These are phyloP conservation scores for Ochotona curzoniae DNA, from an alignment of 2,113 vertebrate species.

Conservation along the genomic window DNA sequence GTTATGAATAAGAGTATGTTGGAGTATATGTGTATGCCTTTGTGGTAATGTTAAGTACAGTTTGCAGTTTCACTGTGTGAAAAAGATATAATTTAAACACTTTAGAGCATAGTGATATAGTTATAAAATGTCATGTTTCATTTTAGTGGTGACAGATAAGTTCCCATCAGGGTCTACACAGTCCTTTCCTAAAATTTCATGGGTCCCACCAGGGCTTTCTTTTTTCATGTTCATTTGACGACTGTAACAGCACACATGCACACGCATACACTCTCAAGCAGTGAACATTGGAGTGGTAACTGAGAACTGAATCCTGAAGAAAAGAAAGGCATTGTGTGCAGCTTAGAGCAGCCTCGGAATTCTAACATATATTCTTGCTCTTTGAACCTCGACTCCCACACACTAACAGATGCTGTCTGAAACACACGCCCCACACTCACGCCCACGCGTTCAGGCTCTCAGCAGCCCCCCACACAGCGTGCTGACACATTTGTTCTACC, in stretches of 20 bases:
- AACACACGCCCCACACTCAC: not conserved
- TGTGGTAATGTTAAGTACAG: not conserved
- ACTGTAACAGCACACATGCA: not conserved
- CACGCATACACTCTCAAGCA: not conserved
- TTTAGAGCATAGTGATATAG: not conserved
- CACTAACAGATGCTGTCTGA: constrained; percentile 59
- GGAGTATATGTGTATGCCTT: too few relatives aligned
- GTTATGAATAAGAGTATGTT: not conserved
- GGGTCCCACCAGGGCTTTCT: not conserved
- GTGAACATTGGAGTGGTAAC: constrained; percentile 45
- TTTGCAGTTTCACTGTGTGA: constrained; percentile 7
- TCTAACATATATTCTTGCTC: constrained; percentile 16
- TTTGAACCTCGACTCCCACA: constrained; percentile 74
- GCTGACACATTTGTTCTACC: constrained; percentile 76
- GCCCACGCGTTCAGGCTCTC: constrained; percentile 7
- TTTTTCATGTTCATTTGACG: constrained; percentile 37
- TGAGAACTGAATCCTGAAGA: not conserved
- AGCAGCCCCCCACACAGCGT: not conserved
- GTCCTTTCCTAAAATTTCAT: constrained; percentile 20
- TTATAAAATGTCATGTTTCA: constrained; percentile 44
- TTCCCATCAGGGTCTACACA: not conserved
- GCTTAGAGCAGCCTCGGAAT: constrained; percentile 56
- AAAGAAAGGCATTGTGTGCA: constrained; percentile 25
- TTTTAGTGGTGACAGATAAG: constrained; percentile 45
- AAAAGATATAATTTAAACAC: constrained; percentile 34